Evolutionary conservation across 1,140 invertebrate species (phyloP).

Genomic region (Nebria ingens): DNA sequence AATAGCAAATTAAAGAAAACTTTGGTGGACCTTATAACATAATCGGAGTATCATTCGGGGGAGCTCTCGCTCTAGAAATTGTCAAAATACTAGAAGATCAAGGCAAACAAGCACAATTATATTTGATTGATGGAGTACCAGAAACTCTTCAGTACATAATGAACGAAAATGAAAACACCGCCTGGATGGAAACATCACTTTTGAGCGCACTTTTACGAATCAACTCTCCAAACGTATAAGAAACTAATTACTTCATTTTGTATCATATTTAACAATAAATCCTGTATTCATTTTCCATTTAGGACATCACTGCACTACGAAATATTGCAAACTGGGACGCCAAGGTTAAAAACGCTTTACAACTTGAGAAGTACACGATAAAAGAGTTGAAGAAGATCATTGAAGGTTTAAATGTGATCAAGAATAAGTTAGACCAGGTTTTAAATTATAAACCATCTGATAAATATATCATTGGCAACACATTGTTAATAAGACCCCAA

Average conservation of each 20-base stretch:
- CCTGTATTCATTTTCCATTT: not conserved
- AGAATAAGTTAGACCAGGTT: not conserved
- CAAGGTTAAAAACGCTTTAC: not conserved
- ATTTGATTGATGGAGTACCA: slow-evolving; percentile 31
- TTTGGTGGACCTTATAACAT: slow-evolving; percentile 29
- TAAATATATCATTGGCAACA: not conserved
- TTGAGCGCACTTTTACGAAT: not conserved
- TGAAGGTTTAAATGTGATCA: not conserved
- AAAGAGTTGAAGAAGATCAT: not conserved
- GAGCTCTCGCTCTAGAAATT: slow-evolving; percentile 30
- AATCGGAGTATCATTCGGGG: slow-evolving; percentile 31
- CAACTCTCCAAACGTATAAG: not conserved
- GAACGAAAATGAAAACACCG: not conserved
- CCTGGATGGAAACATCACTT: not conserved
- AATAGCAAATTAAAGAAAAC: slow-evolving; percentile 24
- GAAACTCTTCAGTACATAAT: slow-evolving; percentile 22
- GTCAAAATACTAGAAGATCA: slow-evolving; percentile 25
- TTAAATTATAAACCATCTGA: not conserved
- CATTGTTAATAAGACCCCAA: not conserved
- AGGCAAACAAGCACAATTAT: slow-evolving; percentile 25
- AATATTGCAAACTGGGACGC: not conserved
- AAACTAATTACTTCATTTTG: not conserved
- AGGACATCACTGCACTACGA: too few relatives aligned
- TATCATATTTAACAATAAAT: not conserved
- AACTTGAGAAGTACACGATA: not conserved